Percentiles rank a stretch among this genome's conserved stretches.
phyloP scores from a whole-genome alignment of 2,888 invertebrate genomes.

The Acanthosepion esculentum region DNA sequence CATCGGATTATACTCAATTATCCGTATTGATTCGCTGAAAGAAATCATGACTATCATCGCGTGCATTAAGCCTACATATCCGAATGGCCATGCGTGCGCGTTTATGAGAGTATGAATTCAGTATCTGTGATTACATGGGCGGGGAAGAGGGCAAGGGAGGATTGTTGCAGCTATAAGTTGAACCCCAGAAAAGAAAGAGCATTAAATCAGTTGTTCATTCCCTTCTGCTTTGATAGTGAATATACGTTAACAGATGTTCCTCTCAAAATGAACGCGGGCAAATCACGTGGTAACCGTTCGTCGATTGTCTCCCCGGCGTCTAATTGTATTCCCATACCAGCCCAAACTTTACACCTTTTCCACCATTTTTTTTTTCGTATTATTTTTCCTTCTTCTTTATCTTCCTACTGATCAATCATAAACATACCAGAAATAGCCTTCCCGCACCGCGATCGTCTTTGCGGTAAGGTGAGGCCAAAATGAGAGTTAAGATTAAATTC shows the following conservation, averaged over 20 bases:
- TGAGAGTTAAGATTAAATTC: not conserved
- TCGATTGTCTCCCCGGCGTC: not conserved
- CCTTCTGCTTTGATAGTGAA: not conserved
- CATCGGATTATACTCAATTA: not conserved
- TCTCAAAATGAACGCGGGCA: not conserved
- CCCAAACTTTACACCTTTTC: not conserved
- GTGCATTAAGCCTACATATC: not conserved
- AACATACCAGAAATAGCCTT: not conserved
- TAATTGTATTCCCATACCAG: not conserved
- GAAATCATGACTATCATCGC: not conserved
- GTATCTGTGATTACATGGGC: not conserved
- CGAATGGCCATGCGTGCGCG: not conserved
- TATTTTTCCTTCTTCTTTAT: not conserved
- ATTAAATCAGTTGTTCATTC: slow-evolving; percentile 2
- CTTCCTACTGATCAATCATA: not conserved
- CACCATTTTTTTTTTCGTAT: not conserved
- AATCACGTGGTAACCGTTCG: not conserved
- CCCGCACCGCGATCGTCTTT: not conserved
- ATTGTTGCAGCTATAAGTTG: not conserved
- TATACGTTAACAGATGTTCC: slow-evolving; percentile 33
- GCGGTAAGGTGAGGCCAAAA: not conserved
- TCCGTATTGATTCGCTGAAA: not conserved
- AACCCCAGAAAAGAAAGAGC: not conserved
- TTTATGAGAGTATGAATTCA: not conserved
- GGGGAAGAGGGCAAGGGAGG: not conserved